Conservation (phyloP, 1,140 invertebrate species). For the Dufourea novaeangliae region DNA sequence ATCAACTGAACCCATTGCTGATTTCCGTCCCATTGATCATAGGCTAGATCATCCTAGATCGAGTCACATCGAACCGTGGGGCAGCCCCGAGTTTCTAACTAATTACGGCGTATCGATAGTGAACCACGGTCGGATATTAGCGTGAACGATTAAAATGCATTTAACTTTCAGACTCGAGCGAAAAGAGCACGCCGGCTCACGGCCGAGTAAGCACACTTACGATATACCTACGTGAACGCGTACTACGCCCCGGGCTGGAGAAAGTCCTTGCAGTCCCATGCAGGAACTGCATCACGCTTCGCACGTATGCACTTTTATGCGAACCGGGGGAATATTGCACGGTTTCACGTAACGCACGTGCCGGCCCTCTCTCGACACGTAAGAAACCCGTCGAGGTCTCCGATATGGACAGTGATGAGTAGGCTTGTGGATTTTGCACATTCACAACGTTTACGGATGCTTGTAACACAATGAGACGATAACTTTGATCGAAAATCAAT, state of each 20-base stretch:
- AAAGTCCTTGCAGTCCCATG: conserved; percentile 49
- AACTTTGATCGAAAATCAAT: no score
- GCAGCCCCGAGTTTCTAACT: not conserved
- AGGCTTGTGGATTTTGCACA: not conserved
- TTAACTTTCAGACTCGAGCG: conserved; percentile 12
- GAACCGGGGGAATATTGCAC: conserved; percentile 46
- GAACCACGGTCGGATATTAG: not conserved
- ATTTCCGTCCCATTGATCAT: not conserved
- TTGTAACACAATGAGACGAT: no score
- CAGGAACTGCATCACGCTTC: conserved; percentile 42
- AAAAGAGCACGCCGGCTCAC: not conserved
- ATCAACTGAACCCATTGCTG: not conserved
- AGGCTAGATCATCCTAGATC: not conserved
- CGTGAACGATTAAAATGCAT: conserved; percentile 9
- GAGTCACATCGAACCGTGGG: not conserved
- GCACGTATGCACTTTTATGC: conserved; percentile 42
- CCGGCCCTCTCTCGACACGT: conserved; percentile 15
- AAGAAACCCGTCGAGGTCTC: conserved; percentile 8
- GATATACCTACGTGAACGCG: conserved; percentile 16
- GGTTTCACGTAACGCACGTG: conserved; percentile 63
- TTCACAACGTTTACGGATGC: not conserved
- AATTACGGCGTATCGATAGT: not conserved
- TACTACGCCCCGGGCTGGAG: conserved; percentile 50
- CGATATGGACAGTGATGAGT: conserved; percentile 21
- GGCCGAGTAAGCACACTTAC: conserved; percentile 35